Evolutionary conservation across 2,113 vertebrate species (phyloP).

Genomic region (Oryzias curvinotus): DNA sequence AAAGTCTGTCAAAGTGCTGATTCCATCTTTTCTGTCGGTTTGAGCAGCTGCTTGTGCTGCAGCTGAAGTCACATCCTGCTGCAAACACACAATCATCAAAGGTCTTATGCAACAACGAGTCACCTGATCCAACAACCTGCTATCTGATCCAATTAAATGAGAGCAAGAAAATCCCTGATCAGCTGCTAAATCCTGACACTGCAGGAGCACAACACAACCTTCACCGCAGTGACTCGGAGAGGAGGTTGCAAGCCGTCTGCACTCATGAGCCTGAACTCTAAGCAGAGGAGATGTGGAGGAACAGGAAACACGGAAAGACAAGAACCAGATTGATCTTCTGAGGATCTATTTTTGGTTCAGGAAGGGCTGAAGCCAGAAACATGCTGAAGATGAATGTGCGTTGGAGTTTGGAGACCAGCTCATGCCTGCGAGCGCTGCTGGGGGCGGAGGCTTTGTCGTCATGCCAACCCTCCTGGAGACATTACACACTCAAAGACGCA

Average conservation of each 20-base stretch:
- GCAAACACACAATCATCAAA: neutral
- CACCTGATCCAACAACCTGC: slow-evolving; percentile 38
- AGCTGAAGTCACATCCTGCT: neutral
- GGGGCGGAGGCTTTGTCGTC: slow-evolving; percentile 33
- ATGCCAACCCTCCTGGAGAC: slow-evolving; percentile 48
- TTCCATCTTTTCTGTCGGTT: too few species aligned
- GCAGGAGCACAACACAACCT: slow-evolving; percentile 12
- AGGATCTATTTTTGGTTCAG: neutral
- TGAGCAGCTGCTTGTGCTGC: neutral
- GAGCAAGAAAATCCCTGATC: slow-evolving; percentile 19
- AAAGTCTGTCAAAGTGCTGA: too few species aligned
- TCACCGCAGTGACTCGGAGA: slow-evolving; percentile 1
- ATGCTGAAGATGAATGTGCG: slow-evolving; percentile 12
- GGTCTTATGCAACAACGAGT: slow-evolving; percentile 24
- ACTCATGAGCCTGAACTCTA: too few species aligned
- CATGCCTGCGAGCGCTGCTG: slow-evolving; percentile 29
- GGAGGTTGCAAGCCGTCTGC: neutral
- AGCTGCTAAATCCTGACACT: slow-evolving; percentile 29
- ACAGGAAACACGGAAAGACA: too few species aligned
- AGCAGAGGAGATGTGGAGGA: too few species aligned
- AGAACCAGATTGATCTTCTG: too few species aligned
- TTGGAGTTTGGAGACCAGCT: slow-evolving; percentile 10
- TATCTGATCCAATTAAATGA: slow-evolving; percentile 43
- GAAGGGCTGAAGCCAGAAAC: neutral
- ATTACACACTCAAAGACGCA: slow-evolving; percentile 22